Conservation (phyloP, 23 tunicate genomes). For the Phallusia fumigata region DNA sequence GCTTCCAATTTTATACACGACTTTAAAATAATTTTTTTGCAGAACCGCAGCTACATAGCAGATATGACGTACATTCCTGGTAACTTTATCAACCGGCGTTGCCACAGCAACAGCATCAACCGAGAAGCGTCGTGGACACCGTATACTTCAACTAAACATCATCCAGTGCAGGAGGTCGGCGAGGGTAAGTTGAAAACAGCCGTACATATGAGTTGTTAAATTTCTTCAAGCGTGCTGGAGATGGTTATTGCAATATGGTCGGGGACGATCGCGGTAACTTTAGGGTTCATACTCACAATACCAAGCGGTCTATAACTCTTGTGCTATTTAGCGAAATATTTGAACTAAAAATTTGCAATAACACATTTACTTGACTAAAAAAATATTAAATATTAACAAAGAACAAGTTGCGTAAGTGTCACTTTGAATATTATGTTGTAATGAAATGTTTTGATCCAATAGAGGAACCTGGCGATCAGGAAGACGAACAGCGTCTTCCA, state of each 20-base stretch:
- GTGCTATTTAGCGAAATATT: no score
- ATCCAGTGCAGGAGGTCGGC: constrained; percentile 18
- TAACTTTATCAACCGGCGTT: constrained; percentile 26
- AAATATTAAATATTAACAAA: no score
- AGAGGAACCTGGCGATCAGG: neutral
- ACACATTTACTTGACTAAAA: no score
- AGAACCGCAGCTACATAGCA: constrained; percentile 78
- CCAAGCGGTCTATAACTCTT: no score
- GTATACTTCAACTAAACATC: constrained; percentile 35
- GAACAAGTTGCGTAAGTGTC: no score
- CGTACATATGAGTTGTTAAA: no score
- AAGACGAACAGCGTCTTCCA: neutral
- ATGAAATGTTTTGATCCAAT: neutral
- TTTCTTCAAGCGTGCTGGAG: no score
- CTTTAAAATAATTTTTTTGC: neutral
- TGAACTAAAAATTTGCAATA: no score
- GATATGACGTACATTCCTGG: constrained; percentile 82
- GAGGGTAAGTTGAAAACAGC: neutral
- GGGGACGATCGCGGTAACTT: no score
- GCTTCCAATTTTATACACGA: neutral
- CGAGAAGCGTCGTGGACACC: constrained; percentile 90
- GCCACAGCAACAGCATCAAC: constrained; percentile 68
- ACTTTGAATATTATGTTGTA: no score
- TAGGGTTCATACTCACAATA: no score
- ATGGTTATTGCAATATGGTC: no score